These are phyloP conservation scores for Nannobrachium achirus DNA, from an alignment of 2,113 vertebrate genomes.

Conservation along the genomic window DNA sequence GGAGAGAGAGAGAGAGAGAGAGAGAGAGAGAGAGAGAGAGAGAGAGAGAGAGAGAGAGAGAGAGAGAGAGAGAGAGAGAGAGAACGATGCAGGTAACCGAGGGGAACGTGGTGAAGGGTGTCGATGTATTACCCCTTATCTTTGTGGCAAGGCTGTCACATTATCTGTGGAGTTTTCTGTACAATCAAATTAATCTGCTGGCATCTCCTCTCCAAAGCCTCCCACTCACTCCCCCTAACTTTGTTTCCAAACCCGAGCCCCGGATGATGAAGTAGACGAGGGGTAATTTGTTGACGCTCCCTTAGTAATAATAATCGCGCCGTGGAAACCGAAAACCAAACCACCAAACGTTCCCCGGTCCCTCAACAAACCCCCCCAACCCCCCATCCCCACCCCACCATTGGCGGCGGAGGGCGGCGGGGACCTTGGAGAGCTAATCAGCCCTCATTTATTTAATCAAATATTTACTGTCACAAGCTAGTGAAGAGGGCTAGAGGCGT, in stretches of 20 bases:
- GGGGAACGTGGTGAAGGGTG: slow-evolving; percentile 41
- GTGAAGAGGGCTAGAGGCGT: slow-evolving; percentile 53
- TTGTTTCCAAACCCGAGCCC: slow-evolving; percentile 58
- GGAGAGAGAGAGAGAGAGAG: slow-evolving; percentile 36
- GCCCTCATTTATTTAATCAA: slow-evolving; percentile 72
- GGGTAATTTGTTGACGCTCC: slow-evolving; percentile 56
- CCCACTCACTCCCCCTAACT: slow-evolving; percentile 52
- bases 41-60: slow-evolving; percentile 10
- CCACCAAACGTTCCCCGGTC: neutral
- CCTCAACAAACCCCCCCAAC: too few relatives aligned
- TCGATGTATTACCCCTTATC: slow-evolving; percentile 60
- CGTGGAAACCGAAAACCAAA: slow-evolving; percentile 45
- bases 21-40: slow-evolving; percentile 23
- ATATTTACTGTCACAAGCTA: slow-evolving; percentile 72
- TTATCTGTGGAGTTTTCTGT: slow-evolving; percentile 60
- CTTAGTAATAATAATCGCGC: slow-evolving; percentile 32
- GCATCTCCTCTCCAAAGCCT: slow-evolving; percentile 41
- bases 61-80: slow-evolving; percentile 2
- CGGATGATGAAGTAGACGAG: slow-evolving; percentile 50
- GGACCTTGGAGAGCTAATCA: slow-evolving; percentile 64
- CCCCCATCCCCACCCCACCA: neutral
- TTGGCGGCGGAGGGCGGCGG: neutral
- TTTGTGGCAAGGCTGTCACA: slow-evolving; percentile 55
- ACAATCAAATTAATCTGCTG: slow-evolving; percentile 69
- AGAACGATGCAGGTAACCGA: slow-evolving; percentile 61